Base-by-base conservation (phyloP, 2,888 invertebrate genomes). In the Cenopis cana region DNA sequence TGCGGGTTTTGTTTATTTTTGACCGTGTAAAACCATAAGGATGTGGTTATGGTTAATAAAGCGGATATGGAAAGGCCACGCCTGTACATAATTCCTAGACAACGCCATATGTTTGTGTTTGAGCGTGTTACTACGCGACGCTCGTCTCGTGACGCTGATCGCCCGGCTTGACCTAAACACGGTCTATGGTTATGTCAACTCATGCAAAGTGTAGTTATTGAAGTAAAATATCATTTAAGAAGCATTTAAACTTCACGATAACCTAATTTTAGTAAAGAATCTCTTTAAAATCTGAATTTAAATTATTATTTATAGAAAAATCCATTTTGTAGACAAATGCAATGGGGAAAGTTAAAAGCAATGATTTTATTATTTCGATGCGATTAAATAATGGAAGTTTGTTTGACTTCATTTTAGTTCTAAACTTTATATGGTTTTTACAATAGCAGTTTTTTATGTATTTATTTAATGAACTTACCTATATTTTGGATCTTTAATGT, bases 231-330 rank as follows among this genome's bases (percentile, higher is more conserved):
- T 46, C 33, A 18, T 50, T 12, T 12, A 61, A 61, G 49, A 50
- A 33, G 61, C 61, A 60, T 49, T 49, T 50, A 41, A 50, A 50
- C 2, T 61, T 60, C 38, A 29, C 24, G 24, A 62, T 49, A 33
- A 62, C 17, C 46, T 46, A 29, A 29, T 18, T 1, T 49, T 49
- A 61, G 14, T 50, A 3, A 36, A 36, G 62, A 62, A 65, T 55
- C 54, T 65, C 65, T 17, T 4, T 55, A 9, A 11, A 12, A 41
- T 14, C 24, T 60, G 12, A 20, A 41, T 24, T 20, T 11, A 5
- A 33, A 6, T 8, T 8, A 33, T 1, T 33, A 33, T 33, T 24
- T 33, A 33, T 33, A 33, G 5, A 5, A 8, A 33, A 33, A 33
- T 33, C 9, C 33, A 33, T 5, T 33, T 8, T 8, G n/a, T n/a